Percentiles rank a stretch among this genome's conserved stretches.
Conservation (phyloP, 2,113 vertebrate genomes). For the Ammodytes marinus region DNA sequence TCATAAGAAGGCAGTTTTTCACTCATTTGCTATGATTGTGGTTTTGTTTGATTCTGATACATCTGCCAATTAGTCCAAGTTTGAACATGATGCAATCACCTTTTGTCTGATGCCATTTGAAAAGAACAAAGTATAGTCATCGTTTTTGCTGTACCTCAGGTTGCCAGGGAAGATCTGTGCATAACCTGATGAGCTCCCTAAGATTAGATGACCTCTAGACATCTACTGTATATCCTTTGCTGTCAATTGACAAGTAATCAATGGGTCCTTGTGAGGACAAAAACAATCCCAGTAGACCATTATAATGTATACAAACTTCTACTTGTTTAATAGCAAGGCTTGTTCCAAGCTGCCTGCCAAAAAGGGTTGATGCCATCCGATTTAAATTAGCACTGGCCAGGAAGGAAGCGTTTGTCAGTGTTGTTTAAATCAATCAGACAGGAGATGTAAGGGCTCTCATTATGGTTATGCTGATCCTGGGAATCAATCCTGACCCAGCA, state of each 20-base stretch:
- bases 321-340: conserved; percentile 65
- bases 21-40: background rate
- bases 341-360: conserved; percentile 66
- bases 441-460: conserved; percentile 55
- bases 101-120: conserved; percentile 40
- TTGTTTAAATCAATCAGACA: conserved; percentile 76
- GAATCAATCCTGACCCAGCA: conserved; percentile 65
- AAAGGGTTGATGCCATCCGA: conserved; percentile 66
- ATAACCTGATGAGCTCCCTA: conserved; percentile 15
- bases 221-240: conserved; percentile 52
- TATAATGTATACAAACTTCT: conserved; percentile 66
- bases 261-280: conserved; percentile 63
- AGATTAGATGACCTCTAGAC: conserved; percentile 57
- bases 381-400: conserved; percentile 72
- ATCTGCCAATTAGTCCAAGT: conserved; percentile 23
- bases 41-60: conserved; percentile 16
- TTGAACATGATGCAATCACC: background rate
- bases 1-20: conserved; percentile 13
- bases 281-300: conserved; percentile 61
- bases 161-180: background rate
- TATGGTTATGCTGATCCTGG: conserved; percentile 54
- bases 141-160: background rate
- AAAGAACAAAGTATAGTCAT: background rate
- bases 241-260: conserved; percentile 71
- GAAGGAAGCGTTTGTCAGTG: conserved; percentile 60